These are phyloP conservation scores for Mamestra configurata DNA, from an alignment of 1,140 invertebrate genomes.

Conservation along the genomic window DNA sequence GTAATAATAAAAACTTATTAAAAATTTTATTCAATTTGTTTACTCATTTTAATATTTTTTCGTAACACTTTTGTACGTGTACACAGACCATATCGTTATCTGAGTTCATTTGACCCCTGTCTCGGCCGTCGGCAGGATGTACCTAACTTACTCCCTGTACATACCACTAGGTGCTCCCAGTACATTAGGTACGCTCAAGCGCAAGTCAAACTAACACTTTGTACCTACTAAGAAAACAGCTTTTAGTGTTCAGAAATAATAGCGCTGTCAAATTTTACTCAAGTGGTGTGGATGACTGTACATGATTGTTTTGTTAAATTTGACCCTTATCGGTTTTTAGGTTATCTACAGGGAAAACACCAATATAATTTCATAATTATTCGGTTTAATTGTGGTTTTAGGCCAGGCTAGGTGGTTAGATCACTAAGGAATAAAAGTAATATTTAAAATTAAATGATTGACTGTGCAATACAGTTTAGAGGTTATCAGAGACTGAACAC, in stretches of 20 bases:
- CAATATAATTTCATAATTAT: too few species aligned
- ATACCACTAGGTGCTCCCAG: conserved; percentile 14
- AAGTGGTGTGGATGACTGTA: too few species aligned
- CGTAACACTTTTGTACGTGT: conserved; percentile 48
- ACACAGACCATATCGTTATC: conserved; percentile 52
- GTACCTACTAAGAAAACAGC: neutral
- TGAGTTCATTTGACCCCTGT: conserved; percentile 63
- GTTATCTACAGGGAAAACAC: neutral
- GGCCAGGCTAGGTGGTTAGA: too few species aligned
- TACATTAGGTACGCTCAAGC: neutral
- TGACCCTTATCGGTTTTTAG: neutral
- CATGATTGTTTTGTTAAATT: neutral
- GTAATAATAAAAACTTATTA: neutral
- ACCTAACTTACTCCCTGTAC: neutral
- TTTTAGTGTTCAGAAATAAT: neutral
- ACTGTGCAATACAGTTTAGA: too few species aligned
- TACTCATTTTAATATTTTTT: neutral
- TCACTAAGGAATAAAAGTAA: too few species aligned
- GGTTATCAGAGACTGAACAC: too few species aligned
- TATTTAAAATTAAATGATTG: too few species aligned
- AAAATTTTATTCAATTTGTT: neutral
- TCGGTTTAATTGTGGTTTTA: too few species aligned
- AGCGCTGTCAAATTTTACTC: neutral
- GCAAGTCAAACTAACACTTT: neutral
- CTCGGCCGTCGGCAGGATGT: conserved; percentile 32